Evolutionary conservation across 2,113 vertebrate species (phyloP).

Genomic region (Rattus rattus): DNA sequence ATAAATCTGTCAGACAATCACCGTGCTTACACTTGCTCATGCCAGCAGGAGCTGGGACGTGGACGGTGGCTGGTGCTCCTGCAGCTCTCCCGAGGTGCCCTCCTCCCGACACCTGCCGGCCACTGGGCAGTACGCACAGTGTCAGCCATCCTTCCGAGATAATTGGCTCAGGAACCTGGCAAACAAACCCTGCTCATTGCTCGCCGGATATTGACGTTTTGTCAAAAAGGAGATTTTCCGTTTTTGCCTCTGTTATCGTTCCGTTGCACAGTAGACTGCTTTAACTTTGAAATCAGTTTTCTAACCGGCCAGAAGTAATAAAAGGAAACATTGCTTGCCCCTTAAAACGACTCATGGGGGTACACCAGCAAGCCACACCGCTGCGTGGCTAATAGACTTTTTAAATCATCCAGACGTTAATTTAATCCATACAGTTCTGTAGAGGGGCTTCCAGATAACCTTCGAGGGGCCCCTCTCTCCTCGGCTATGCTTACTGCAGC

Average conservation of each 20-base stretch:
- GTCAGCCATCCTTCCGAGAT: rapidly evolving
- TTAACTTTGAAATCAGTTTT: slow-evolving; percentile 62
- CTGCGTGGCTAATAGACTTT: slow-evolving; percentile 45
- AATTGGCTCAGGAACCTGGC: neutral
- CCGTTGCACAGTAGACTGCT: rapidly evolving
- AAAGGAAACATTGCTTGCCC: neutral
- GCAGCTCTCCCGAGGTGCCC: neutral
- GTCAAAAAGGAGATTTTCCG: neutral
- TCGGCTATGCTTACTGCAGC: neutral
- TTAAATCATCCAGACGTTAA: slow-evolving; percentile 44
- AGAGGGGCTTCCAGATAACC: slow-evolving; percentile 15
- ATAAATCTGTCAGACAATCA: slow-evolving; percentile 86
- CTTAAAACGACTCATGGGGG: neutral
- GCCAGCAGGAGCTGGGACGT: slow-evolving; percentile 20
- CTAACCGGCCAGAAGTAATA: neutral
- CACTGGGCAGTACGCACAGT: rapidly evolving
- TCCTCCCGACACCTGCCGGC: neutral
- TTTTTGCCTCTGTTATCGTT: neutral
- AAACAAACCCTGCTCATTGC: neutral
- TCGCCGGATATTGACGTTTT: neutral
- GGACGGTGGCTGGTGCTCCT: neutral
- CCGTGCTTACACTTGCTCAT: slow-evolving; percentile 46
- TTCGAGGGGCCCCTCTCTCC: neutral
- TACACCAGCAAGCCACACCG: neutral
- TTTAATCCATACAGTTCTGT: slow-evolving; percentile 12